Evolutionary conservation across 2,113 vertebrate genomes (phyloP).

Genomic region (Notarius quadriscutis): DNA sequence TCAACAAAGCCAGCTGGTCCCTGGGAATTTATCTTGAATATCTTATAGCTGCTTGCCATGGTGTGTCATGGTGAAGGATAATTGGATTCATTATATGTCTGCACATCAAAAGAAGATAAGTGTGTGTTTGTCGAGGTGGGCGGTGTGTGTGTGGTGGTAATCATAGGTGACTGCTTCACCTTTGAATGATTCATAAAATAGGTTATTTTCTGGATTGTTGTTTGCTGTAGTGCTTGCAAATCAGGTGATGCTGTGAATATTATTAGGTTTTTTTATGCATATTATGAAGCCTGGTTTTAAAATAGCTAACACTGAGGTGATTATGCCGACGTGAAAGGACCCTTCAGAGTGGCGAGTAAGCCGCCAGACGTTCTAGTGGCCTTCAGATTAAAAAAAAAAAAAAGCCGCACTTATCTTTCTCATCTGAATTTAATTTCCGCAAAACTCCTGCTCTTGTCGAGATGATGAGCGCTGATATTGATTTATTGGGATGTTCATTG

Average conservation of each 20-base stretch:
- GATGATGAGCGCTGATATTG: constrained; percentile 38
- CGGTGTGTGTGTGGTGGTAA: not conserved
- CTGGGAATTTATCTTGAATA: constrained; percentile 36
- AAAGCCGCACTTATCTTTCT: constrained; percentile 34
- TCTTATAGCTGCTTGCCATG: not conserved
- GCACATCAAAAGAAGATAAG: constrained; percentile 29
- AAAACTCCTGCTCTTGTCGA: constrained; percentile 36
- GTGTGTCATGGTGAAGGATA: constrained; percentile 44
- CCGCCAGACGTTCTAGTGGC: constrained; percentile 9
- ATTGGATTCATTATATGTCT: constrained; percentile 40
- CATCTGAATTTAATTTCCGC: constrained; percentile 43
- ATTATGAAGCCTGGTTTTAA: not conserved
- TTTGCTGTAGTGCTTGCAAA: not conserved
- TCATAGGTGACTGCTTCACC: constrained; percentile 26
- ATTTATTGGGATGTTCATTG: constrained; percentile 43
- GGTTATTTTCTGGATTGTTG: not conserved
- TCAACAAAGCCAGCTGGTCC: constrained; percentile 35
- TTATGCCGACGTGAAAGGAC: constrained; percentile 22
- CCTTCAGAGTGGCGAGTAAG: constrained; percentile 10
- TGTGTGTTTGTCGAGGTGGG: constrained; percentile 6
- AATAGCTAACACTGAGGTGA: not conserved
- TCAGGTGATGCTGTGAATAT: not conserved
- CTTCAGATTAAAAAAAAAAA: constrained; percentile 33
- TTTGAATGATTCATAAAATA: constrained; percentile 12
- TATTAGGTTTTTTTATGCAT: not conserved